A percentile compares a stretch with the other conserved stretches of the same genome.
Conservation (phyloP, 23 tunicate genomes). For the Trididemnum clinides region DNA sequence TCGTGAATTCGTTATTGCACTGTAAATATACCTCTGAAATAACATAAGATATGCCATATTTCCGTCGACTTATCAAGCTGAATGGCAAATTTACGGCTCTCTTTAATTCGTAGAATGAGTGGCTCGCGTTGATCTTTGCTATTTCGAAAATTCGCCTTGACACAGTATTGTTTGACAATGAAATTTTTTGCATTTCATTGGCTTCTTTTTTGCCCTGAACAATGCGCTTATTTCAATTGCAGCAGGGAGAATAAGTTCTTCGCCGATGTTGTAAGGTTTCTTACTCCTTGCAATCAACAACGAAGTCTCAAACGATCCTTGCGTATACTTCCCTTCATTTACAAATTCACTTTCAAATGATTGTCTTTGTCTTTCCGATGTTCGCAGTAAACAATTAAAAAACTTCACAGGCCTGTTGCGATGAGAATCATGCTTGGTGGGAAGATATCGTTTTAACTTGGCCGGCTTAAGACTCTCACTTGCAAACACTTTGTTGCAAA, state of each 20-base stretch:
- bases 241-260: conserved; percentile 65
- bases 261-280: conserved; percentile 60
- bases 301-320: conserved; percentile 74
- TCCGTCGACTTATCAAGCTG: conserved; percentile 54
- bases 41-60: conserved; percentile 54
- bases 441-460: conserved; percentile 72
- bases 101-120: conserved; percentile 62
- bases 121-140: conserved; percentile 56
- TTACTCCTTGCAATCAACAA: conserved; percentile 50
- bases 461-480: conserved; percentile 55
- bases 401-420: conserved; percentile 52
- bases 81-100: conserved; percentile 59
- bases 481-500: conserved; percentile 51
- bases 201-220: conserved; percentile 68
- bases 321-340: conserved; percentile 52
- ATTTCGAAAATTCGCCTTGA: conserved; percentile 65
- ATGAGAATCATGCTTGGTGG: conserved; percentile 60
- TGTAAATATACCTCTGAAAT: conserved; percentile 45
- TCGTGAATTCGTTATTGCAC: conserved; percentile 38
- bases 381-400: conserved; percentile 54
- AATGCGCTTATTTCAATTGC: conserved; percentile 45
- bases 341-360: conserved; percentile 45
- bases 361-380: conserved; percentile 63
- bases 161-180: conserved; percentile 66
- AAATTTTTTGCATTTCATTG: conserved; percentile 62